Evolutionary conservation across 2,888 invertebrate species (phyloP).

Genomic region (Diadegma fenestrale): DNA sequence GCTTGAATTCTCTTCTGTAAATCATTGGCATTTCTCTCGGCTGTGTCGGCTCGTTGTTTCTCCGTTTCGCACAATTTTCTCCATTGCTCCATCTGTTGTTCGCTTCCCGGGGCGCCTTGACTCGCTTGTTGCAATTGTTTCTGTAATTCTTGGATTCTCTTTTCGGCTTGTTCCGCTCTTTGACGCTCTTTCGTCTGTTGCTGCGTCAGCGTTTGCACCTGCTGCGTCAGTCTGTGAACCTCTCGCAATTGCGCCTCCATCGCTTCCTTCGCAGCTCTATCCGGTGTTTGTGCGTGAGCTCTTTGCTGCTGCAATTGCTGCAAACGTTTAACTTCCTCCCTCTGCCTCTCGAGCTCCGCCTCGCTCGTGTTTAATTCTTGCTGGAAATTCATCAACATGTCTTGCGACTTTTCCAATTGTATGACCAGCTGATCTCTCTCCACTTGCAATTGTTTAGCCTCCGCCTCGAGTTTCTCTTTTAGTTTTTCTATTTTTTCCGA

Average conservation of each 20-base stretch:
- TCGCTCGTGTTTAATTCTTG: slow-evolving; percentile 94
- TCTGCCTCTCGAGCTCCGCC: slow-evolving; percentile 92
- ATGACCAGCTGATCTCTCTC: slow-evolving; percentile 95
- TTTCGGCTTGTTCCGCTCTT: slow-evolving; percentile 91
- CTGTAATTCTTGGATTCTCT: slow-evolving; percentile 89
- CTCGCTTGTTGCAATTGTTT: slow-evolving; percentile 84
- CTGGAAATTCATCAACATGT: slow-evolving; percentile 97
- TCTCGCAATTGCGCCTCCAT: slow-evolving; percentile 90
- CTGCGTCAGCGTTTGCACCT: slow-evolving; percentile 87
- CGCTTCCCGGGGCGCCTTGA: slow-evolving; percentile 86
- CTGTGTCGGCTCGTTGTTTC: slow-evolving; percentile 91
- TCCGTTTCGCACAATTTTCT: slow-evolving; percentile 92
- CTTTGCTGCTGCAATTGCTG: slow-evolving; percentile 86
- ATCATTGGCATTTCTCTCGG: slow-evolving; percentile 92
- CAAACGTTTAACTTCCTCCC: slow-evolving; percentile 91
- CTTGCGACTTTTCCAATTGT: slow-evolving; percentile 96
- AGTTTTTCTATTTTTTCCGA: slow-evolving; percentile 94
- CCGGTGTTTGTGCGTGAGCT: slow-evolving; percentile 90
- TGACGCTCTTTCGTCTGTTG: slow-evolving; percentile 86
- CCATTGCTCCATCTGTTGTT: slow-evolving; percentile 92
- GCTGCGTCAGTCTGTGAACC: slow-evolving; percentile 89
- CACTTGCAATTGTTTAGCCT: slow-evolving; percentile 93
- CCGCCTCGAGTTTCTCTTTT: slow-evolving; percentile 93
- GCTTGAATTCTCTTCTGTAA: slow-evolving; percentile 92
- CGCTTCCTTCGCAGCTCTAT: slow-evolving; percentile 90